Evolutionary conservation across 2,113 vertebrate genomes (phyloP).

Genomic region (Leptocoma aspasia): DNA sequence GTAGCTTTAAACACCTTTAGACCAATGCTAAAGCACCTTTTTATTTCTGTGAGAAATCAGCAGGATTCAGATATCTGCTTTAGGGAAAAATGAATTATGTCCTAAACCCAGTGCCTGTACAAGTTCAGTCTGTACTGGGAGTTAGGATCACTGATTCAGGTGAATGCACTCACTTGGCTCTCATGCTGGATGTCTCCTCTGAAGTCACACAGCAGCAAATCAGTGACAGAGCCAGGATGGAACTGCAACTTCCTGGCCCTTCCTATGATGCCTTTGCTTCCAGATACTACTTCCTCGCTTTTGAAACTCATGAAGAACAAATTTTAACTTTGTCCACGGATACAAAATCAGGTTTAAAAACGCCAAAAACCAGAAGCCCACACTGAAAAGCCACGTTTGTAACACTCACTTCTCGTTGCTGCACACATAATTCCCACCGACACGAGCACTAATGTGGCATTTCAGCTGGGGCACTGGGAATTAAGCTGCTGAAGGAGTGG

Average conservation of each 20-base stretch:
- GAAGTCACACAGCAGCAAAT: background rate
- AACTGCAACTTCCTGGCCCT: background rate
- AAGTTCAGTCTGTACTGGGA: background rate
- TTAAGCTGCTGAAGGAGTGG: background rate
- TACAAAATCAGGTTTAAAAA: background rate
- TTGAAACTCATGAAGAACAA: background rate
- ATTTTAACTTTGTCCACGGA: background rate
- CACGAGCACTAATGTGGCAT: background rate
- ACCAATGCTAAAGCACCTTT: background rate
- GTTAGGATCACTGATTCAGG: background rate
- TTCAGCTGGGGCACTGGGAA: background rate
- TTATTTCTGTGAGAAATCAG: background rate
- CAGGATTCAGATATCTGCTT: background rate
- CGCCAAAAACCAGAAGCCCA: fast-evolving
- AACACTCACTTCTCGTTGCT: background rate
- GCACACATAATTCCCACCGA: background rate
- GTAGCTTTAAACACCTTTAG: background rate
- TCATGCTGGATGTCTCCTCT: background rate
- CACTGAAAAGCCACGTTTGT: background rate
- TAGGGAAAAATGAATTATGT: background rate
- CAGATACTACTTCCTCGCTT: background rate
- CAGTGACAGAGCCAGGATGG: background rate
- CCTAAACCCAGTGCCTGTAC: background rate
- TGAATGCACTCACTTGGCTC: background rate
- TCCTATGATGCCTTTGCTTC: background rate